These are phyloP conservation scores for Bubo bubo DNA, from an alignment of 2,113 vertebrate genomes.

Conservation along the genomic window DNA sequence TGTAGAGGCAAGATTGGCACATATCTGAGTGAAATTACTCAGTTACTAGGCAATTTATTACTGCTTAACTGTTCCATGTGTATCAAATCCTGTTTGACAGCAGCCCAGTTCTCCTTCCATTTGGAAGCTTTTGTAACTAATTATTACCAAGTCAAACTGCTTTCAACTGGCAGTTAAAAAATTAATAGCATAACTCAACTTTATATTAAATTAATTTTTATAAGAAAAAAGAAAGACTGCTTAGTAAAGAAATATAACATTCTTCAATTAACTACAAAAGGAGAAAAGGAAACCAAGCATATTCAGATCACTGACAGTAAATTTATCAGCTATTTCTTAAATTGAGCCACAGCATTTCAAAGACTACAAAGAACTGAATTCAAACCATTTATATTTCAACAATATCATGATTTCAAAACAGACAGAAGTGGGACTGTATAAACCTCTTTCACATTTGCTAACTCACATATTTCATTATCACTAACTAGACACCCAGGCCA, in stretches of 20 bases:
- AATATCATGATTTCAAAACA: neutral
- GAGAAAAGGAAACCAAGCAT: neutral
- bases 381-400: neutral
- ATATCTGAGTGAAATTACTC: slow-evolving; percentile 41
- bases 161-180: slow-evolving; percentile 24
- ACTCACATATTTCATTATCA: neutral
- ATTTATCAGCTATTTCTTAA: neutral
- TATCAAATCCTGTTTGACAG: slow-evolving; percentile 46
- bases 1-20: slow-evolving; percentile 44
- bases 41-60: slow-evolving; percentile 53
- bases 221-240: neutral
- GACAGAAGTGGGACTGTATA: neutral
- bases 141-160: slow-evolving; percentile 18
- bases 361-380: neutral
- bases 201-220: neutral
- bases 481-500: neutral
- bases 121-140: slow-evolving; percentile 41
- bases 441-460: neutral
- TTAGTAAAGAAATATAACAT: neutral
- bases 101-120: slow-evolving; percentile 21
- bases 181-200: neutral
- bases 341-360: neutral
- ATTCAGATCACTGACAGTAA: neutral
- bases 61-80: slow-evolving; percentile 60
- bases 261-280: neutral